Conservation (phyloP, 2,113 vertebrate genomes). For the Rhabdornis inornatus region DNA sequence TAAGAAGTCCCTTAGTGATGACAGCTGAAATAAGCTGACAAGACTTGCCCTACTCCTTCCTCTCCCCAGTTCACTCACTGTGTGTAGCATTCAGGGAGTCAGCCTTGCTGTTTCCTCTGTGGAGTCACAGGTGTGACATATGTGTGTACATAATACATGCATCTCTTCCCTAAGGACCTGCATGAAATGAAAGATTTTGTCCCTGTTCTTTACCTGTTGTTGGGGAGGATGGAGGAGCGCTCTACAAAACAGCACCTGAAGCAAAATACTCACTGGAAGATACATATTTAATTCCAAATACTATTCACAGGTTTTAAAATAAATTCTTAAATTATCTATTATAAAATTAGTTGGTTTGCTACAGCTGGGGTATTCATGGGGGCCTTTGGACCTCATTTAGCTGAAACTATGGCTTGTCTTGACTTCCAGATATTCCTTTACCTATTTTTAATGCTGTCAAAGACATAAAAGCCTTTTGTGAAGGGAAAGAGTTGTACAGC, state of each 20-base stretch:
- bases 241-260: neutral
- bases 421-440: neutral
- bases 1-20: neutral
- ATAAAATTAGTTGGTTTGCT: neutral
- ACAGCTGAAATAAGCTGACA: neutral
- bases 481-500: neutral
- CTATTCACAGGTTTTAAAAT: neutral
- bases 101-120: neutral
- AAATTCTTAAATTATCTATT: neutral
- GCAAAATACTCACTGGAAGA: neutral
- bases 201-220: neutral
- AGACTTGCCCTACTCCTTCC: neutral
- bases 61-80: neutral
- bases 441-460: neutral
- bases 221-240: neutral
- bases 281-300: neutral
- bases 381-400: neutral
- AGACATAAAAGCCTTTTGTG: neutral
- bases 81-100: neutral
- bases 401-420: neutral
- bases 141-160: neutral
- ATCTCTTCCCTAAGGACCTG: neutral
- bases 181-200: neutral
- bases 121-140: neutral
- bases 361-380: neutral